Evolutionary conservation across 1,140 invertebrate species (phyloP).

Genomic region (Euwallacea similis): DNA sequence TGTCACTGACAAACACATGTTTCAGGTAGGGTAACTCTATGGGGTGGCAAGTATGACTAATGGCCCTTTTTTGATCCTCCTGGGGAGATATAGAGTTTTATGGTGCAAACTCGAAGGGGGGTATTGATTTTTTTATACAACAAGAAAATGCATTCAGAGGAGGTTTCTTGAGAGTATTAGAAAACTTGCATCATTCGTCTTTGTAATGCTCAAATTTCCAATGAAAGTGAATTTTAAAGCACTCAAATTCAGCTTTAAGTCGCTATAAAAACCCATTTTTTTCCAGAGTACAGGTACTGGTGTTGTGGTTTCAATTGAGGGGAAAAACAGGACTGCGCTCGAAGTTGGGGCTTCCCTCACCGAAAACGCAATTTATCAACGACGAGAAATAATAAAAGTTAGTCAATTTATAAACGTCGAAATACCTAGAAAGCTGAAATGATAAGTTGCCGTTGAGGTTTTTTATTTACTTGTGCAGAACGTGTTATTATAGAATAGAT

Average conservation of each 20-base stretch:
- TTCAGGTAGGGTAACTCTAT: slow-evolving; percentile 22
- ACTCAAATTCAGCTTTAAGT: no score
- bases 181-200: no score
- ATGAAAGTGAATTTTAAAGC: no score
- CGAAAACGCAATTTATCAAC: slow-evolving; percentile 36
- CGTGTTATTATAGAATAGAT: slow-evolving; percentile 29
- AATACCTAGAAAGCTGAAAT: slow-evolving; percentile 38
- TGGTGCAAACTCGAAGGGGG: no score
- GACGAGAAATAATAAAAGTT: slow-evolving; percentile 37
- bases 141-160: background rate
- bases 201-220: no score
- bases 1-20: slow-evolving; percentile 35
- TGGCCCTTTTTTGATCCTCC: slow-evolving; percentile 15
- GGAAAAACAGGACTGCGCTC: slow-evolving; percentile 7
- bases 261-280: no score
- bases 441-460: slow-evolving; percentile 34
- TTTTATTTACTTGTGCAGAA: slow-evolving; percentile 34
- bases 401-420: slow-evolving; percentile 36
- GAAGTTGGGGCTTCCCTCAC: slow-evolving; percentile 22
- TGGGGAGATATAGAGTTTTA: no score
- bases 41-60: slow-evolving; percentile 36
- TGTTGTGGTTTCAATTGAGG: background rate
- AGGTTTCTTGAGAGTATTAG: no score
- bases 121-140: no score
- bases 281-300: no score